Percentiles rank a stretch among this genome's conserved stretches.
These are phyloP conservation scores for Drosophila bipectinata DNA, from an alignment of 1,140 invertebrate species.

Conservation along the genomic window DNA sequence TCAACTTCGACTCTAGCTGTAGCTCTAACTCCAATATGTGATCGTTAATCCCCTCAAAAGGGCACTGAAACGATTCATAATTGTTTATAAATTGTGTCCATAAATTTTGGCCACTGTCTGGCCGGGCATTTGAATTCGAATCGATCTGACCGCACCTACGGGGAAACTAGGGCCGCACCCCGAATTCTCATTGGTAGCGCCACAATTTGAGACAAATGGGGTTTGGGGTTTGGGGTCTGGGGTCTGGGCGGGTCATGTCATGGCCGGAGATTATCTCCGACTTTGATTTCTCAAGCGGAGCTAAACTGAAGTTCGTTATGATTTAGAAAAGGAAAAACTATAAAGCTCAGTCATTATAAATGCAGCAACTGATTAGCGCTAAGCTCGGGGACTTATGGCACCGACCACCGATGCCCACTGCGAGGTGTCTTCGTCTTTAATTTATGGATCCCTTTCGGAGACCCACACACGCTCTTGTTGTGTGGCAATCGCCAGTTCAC, in stretches of 20 bases:
- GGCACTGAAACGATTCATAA: slow-evolving; percentile 59
- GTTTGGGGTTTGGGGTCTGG: slow-evolving; percentile 29
- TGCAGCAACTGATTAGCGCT: slow-evolving; percentile 74
- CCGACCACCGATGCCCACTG: slow-evolving; percentile 20
- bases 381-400: slow-evolving; percentile 69
- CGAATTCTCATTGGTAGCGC: slow-evolving; percentile 41
- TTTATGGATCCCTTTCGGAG: slow-evolving; percentile 58
- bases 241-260: slow-evolving; percentile 16
- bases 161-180: slow-evolving; percentile 41
- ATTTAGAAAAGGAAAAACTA: slow-evolving; percentile 44
- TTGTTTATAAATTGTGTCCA: slow-evolving; percentile 74
- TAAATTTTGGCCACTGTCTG: slow-evolving; percentile 50
- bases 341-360: slow-evolving; percentile 67
- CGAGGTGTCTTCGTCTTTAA: slow-evolving; percentile 30
- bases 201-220: slow-evolving; percentile 53
- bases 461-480: slow-evolving; percentile 11
- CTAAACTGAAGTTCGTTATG: slow-evolving; percentile 64
- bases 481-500: slow-evolving; percentile 32
- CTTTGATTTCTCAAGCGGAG: slow-evolving; percentile 53
- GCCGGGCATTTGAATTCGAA: slow-evolving; percentile 63
- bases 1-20: not conserved
- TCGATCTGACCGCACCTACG: slow-evolving; percentile 55
- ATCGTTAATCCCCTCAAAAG: slow-evolving; percentile 44
- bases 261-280: slow-evolving; percentile 62
- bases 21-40: not conserved